Conservation (phyloP, 1,140 invertebrate species). For the Camponotus pennsylvanicus region DNA sequence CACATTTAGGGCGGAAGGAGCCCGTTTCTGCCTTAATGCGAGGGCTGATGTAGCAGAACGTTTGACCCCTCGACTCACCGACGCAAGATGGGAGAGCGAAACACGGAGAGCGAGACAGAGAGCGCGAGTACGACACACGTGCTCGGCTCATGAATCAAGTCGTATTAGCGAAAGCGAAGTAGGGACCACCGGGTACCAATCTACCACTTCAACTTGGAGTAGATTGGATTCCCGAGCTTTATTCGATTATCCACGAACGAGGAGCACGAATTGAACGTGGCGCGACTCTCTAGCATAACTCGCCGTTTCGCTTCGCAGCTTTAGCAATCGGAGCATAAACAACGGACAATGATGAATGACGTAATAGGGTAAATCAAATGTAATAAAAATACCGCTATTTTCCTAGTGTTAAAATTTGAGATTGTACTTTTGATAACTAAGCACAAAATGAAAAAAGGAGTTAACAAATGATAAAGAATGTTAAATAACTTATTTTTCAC, state of each 20-base stretch:
- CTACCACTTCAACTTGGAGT: constrained; percentile 83
- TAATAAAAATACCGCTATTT: neutral
- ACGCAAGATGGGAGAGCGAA: constrained; percentile 42
- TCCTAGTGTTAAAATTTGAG: neutral
- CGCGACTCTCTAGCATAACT: constrained; percentile 32
- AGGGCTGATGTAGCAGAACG: constrained; percentile 80
- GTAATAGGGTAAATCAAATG: constrained; percentile 3
- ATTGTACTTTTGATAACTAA: neutral
- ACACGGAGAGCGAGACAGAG: constrained; percentile 32
- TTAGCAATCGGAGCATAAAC: constrained; percentile 24
- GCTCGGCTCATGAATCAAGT: constrained; percentile 86
- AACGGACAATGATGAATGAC: constrained; percentile 6
- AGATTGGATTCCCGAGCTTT: constrained; percentile 85
- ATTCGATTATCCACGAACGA: constrained; percentile 85
- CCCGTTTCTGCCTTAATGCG: constrained; percentile 67
- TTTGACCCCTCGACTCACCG: constrained; percentile 82
- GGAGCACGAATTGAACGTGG: constrained; percentile 53
- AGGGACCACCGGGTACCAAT: constrained; percentile 80
- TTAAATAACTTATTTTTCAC: neutral
- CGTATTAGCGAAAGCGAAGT: constrained; percentile 80
- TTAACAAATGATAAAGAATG: neutral
- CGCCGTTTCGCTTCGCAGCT: constrained; percentile 42
- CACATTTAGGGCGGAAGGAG: constrained; percentile 79
- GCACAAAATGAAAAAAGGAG: neutral
- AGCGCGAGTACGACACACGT: constrained; percentile 73